Evolutionary conservation across 2,888 invertebrate genomes (phyloP), one percentile per base, ranked within the genome.

Genomic region (Oxytorus armatus): DNA sequence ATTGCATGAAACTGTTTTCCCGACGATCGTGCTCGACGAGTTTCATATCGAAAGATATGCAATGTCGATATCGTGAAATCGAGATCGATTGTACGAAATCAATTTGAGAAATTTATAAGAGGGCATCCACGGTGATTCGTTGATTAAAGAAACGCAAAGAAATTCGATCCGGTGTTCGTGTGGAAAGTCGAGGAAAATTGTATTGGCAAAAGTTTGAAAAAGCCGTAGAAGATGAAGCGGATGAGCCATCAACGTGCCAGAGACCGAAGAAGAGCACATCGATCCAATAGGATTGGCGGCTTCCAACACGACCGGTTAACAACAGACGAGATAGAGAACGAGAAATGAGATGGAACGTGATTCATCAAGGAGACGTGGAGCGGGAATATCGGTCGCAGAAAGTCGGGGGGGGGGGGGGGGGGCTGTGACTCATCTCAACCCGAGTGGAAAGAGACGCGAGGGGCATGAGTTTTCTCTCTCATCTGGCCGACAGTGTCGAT

Each of bases 281-380:
- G 16, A 63, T 39, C 65, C 8, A 44, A 53, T 53, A 14, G 33
- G 51, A 65, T 25, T 18, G 63, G 39, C 68, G 53, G 29, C 59
- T 21, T n/a, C n/a, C n/a, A n/a, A n/a, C 47, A 51, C 39, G 42
- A 65, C 42, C 68, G 65, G n/a, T n/a, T 75, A 70, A 79, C 49
- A 69, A 74, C 29, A 59, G 49, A 49, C 14, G 53, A 70, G 29
- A 61, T 16, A 49, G 42, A 70, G 51, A 25, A 21, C 29, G 61
- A 61, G 70, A 51, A 66, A 70, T 36, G 33, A 49, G 69, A 65
- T 65, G 44, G 69, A 55, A 79, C 59, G 75, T 81, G 81, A 81
- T 79, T 81, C 81, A 75, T 39, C 78, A 66, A 25, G 55, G 11
- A 25, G 51, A 18, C 23, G n/a, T 29, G 68, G 21, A 59, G 44